Evolutionary conservation across 1,140 invertebrate genomes (phyloP).

Genomic region (Lycorma delicatula): DNA sequence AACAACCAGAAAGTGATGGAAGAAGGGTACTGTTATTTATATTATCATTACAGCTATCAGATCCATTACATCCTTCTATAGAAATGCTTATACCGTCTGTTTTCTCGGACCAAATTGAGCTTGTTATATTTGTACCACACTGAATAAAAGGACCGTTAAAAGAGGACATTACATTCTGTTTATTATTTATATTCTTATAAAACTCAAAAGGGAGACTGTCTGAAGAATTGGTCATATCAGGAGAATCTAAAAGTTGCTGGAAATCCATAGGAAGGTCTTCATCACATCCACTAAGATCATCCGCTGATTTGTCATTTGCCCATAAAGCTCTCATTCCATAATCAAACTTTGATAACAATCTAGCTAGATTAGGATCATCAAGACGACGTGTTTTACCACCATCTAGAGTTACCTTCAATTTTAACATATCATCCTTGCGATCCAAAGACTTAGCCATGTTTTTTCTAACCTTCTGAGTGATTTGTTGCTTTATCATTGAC

Average conservation of each 20-base stretch:
- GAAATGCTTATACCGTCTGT: conserved; percentile 27
- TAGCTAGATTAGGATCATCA: conserved; percentile 17
- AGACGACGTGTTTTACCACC: conserved; percentile 7
- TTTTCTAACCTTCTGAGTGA: conserved; percentile 12
- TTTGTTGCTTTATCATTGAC: conserved; percentile 23
- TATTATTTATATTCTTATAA: conserved; percentile 27
- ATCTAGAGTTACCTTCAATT: background rate
- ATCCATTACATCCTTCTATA: conserved; percentile 14
- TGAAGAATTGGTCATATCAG: conserved; percentile 35
- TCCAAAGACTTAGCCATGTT: conserved; percentile 24
- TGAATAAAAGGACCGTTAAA: too few relatives aligned
- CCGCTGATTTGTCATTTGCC: conserved; percentile 40
- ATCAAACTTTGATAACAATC: conserved; percentile 51
- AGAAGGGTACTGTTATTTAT: background rate
- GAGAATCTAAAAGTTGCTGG: conserved; percentile 45
- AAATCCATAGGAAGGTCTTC: conserved; percentile 49
- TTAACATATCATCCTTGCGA: conserved; percentile 15
- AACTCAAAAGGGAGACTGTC: conserved; percentile 30
- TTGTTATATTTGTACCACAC: conserved; percentile 39
- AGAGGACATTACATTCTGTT: conserved; percentile 17
- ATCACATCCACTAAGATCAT: conserved; percentile 42
- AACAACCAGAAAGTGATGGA: background rate
- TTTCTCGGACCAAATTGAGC: conserved; percentile 38
- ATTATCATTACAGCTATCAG: background rate
- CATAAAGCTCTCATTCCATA: conserved; percentile 54